Evolutionary conservation across 2,797 vertebrate genomes (phyloP).

Genomic region (Sebastes vulpes): DNA sequence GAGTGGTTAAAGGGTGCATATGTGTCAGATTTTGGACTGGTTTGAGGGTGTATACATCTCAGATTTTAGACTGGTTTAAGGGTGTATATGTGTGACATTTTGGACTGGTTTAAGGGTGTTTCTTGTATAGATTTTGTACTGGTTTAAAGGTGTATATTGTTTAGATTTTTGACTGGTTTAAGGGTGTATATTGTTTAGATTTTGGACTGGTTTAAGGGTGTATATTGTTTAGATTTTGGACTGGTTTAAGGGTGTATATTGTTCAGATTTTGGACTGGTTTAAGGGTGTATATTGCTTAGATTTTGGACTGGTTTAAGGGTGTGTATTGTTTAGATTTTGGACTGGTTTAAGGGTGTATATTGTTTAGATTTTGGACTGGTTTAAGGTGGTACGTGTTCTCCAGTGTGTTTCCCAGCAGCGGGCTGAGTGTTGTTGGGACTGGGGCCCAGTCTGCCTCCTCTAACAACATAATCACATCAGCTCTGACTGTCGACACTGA

Average conservation of each 20-base stretch:
- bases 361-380: neutral
- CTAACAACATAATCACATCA: conserved; percentile 44
- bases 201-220: neutral
- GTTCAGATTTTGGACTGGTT: neutral
- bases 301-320: neutral
- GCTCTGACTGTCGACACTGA: conserved; percentile 10
- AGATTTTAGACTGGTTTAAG: neutral
- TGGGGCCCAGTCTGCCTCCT: conserved; percentile 26
- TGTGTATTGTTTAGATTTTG: neutral
- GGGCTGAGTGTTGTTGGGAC: conserved; percentile 25
- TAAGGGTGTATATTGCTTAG: neutral
- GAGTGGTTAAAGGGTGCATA: neutral
- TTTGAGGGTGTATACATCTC: neutral
- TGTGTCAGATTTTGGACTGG: neutral
- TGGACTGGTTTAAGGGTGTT: neutral
- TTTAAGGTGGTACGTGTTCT: neutral
- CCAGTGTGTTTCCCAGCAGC: neutral
- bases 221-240: neutral
- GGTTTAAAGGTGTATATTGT: too few relatives aligned
- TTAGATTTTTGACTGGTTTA: neutral
- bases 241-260: neutral
- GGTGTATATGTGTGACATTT: neutral
- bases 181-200: neutral
- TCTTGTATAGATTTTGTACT: too few relatives aligned
- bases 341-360: neutral